phyloP scores from a whole-genome alignment of 2,797 vertebrate species.

The Acipenser ruthenus region DNA sequence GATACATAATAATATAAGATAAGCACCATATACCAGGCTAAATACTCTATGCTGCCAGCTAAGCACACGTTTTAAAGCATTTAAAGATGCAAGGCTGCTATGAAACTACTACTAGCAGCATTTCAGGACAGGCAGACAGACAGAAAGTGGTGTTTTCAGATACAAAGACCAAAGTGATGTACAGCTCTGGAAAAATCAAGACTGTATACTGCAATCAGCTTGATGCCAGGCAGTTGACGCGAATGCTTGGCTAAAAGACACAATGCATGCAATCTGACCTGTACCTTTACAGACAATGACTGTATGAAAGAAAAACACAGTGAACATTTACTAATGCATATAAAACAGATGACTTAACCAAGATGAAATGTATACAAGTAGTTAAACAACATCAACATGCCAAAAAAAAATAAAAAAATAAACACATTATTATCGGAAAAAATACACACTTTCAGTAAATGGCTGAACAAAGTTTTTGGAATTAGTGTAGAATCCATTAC shows the following conservation, averaged over 20 bases:
- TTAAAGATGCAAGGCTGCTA: conserved; percentile 15
- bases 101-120: too few relatives aligned
- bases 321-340: conserved; percentile 27
- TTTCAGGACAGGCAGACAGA: conserved; percentile 29
- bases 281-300: conserved; percentile 97
- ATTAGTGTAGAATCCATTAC: too few relatives aligned
- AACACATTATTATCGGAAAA: neutral
- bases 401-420: neutral
- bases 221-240: conserved; percentile 13
- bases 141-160: conserved; percentile 49
- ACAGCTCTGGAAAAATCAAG: neutral
- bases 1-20: neutral
- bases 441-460: too few relatives aligned
- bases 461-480: too few relatives aligned
- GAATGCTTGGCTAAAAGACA: conserved; percentile 56
- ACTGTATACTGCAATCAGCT: neutral
- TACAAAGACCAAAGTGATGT: conserved; percentile 5
- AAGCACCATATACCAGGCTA: conserved; percentile 20
- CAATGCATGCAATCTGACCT: conserved; percentile 72
- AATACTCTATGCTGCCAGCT: conserved; percentile 15
- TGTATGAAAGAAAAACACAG: conserved; percentile 75
- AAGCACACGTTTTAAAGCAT: conserved; percentile 25
- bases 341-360: neutral
- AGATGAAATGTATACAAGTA: conserved; percentile 27
- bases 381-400: conserved; percentile 4